These are phyloP conservation scores for Tuberolachnus salignus DNA, from an alignment of 2,888 invertebrate species.

Conservation along the genomic window DNA sequence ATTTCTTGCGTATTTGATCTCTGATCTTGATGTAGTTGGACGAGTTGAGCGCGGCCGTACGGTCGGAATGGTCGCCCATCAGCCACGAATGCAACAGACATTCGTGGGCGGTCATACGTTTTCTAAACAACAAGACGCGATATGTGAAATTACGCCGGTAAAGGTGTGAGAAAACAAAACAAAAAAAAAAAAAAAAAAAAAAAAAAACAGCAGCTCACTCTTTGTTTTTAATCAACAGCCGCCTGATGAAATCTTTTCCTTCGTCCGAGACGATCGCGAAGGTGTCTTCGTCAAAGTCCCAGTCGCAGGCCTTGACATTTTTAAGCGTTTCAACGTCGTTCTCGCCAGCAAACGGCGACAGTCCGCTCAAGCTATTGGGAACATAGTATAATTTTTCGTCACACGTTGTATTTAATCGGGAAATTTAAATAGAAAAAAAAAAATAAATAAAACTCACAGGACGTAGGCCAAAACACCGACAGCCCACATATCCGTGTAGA, in stretches of 20 bases:
- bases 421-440: background rate
- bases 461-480: constrained; percentile 98
- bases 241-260: constrained; percentile 96
- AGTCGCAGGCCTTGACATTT: constrained; percentile 97
- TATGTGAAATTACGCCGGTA: no score
- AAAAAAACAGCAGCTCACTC: constrained; percentile 73
- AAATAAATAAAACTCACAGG: constrained; percentile 77
- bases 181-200: no score
- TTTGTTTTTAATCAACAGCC: constrained; percentile 89
- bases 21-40: constrained; percentile 85
- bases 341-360: constrained; percentile 98
- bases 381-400: background rate
- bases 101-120: constrained; percentile 98
- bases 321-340: constrained; percentile 97
- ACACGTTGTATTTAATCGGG: background rate
- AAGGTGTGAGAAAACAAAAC: no score
- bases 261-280: constrained; percentile 94
- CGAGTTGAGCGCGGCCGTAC: constrained; percentile 80
- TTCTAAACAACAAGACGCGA: constrained; percentile 67
- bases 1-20: constrained; percentile 83
- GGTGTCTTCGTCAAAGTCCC: constrained; percentile 97
- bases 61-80: constrained; percentile 79
- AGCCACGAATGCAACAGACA: constrained; percentile 95
- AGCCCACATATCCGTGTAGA: constrained; percentile 99
- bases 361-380: constrained; percentile 80